phyloP scores from a whole-genome alignment of 2,888 invertebrate genomes.

The Celastrina argiolus region DNA sequence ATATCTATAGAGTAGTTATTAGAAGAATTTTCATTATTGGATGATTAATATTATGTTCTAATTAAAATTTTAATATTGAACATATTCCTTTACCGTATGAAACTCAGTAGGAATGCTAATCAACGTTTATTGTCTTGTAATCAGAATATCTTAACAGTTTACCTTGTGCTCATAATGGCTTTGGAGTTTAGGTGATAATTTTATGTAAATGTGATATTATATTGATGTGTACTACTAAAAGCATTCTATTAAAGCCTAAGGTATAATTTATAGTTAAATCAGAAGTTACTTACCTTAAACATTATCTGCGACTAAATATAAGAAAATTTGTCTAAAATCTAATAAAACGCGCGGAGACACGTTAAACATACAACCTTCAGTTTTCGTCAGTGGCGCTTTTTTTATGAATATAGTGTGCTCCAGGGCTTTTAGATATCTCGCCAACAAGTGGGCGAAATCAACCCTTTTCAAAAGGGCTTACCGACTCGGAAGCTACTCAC shows the following conservation, averaged over 20 bases:
- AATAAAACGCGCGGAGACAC: too few species aligned
- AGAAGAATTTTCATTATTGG: too few species aligned
- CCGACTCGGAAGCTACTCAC: not conserved
- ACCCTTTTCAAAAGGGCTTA: slow-evolving; percentile 9
- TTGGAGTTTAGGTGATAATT: not conserved
- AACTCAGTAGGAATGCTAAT: not conserved
- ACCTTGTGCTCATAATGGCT: not conserved
- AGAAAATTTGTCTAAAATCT: too few species aligned
- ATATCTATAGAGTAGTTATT: too few species aligned
- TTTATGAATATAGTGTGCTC: not conserved
- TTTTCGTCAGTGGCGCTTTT: too few species aligned
- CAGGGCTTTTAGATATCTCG: not conserved
- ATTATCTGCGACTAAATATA: too few species aligned
- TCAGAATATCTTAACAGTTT: not conserved
- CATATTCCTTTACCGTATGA: not conserved
- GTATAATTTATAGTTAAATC: too few species aligned
- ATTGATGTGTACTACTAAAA: too few species aligned
- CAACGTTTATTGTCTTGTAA: not conserved
- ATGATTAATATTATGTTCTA: too few species aligned
- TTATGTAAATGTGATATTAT: not conserved
- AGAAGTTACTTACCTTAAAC: too few species aligned
- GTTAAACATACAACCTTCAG: too few species aligned
- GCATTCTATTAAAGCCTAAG: too few species aligned
- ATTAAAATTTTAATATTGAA: not conserved
- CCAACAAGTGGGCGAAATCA: slow-evolving; percentile 3